These are phyloP conservation scores for Drosophila melanica DNA, from an alignment of 1,140 invertebrate species.

Conservation along the genomic window DNA sequence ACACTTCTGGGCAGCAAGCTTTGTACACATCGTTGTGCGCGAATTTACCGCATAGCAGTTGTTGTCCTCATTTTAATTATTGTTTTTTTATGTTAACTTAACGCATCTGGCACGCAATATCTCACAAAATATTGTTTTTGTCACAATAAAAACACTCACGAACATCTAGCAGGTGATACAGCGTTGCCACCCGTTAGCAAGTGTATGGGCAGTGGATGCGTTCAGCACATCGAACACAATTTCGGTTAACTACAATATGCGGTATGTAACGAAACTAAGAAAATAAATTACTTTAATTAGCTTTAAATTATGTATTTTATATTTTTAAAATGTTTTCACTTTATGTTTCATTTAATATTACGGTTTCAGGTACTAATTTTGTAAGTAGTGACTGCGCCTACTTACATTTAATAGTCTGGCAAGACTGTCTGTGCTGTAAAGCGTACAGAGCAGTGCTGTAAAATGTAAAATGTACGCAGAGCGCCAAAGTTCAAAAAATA, in stretches of 20 bases:
- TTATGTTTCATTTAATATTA: not conserved
- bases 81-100: constrained; percentile 1
- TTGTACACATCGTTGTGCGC: not conserved
- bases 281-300: not conserved
- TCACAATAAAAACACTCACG: constrained; percentile 36
- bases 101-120: not conserved
- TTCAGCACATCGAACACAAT: constrained; percentile 3
- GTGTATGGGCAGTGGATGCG: not conserved
- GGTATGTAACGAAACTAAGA: not conserved
- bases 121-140: constrained; percentile 29
- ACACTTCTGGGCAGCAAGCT: not conserved
- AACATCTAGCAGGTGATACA: constrained; percentile 33
- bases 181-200: constrained; percentile 35
- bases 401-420: constrained; percentile 11
- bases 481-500: constrained; percentile 17
- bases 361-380: not conserved
- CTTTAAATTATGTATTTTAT: not conserved
- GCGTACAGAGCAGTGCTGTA: not conserved
- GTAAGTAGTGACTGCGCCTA: not conserved
- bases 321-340: not conserved
- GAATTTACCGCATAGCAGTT: not conserved
- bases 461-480: not conserved
- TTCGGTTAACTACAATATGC: no score
- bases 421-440: not conserved
- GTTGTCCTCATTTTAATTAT: not conserved